These are phyloP conservation scores for Myopa tessellatipennis DNA, from an alignment of 2,888 invertebrate species.

Conservation along the genomic window DNA sequence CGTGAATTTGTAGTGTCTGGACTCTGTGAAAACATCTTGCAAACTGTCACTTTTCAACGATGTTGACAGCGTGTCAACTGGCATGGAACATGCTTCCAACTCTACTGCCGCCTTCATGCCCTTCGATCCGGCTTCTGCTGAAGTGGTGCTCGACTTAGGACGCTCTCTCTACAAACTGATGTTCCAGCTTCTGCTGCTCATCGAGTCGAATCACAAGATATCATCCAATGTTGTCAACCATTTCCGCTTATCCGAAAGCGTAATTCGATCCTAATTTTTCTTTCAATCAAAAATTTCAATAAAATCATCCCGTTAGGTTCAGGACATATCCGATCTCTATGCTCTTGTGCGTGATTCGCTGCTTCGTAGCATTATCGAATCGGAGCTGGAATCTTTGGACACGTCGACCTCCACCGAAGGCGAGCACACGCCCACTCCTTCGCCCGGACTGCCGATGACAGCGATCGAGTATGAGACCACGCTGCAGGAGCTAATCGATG, in stretches of 20 bases:
- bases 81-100: slow-evolving; percentile 67
- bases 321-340: slow-evolving; percentile 75
- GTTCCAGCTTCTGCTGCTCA: slow-evolving; percentile 89
- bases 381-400: slow-evolving; percentile 70
- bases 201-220: slow-evolving; percentile 90
- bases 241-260: slow-evolving; percentile 73
- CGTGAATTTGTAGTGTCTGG: slow-evolving; percentile 74
- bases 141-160: slow-evolving; percentile 84
- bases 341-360: slow-evolving; percentile 72
- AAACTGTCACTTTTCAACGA: slow-evolving; percentile 81
- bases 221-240: slow-evolving; percentile 74
- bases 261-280: slow-evolving; percentile 55
- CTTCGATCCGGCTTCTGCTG: slow-evolving; percentile 73
- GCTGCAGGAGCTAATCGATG: slow-evolving; percentile 65
- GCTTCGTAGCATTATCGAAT: slow-evolving; percentile 73
- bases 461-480: slow-evolving; percentile 64
- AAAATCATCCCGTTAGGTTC: slow-evolving; percentile 66
- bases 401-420: slow-evolving; percentile 71
- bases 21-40: slow-evolving; percentile 83
- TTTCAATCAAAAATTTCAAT: not conserved
- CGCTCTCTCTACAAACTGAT: slow-evolving; percentile 90
- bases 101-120: slow-evolving; percentile 63
- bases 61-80: slow-evolving; percentile 63
- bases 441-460: slow-evolving; percentile 69
- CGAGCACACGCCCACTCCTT: slow-evolving; percentile 75